phyloP scores from a whole-genome alignment of 2,797 vertebrate genomes.

The Danio aesculapii region DNA sequence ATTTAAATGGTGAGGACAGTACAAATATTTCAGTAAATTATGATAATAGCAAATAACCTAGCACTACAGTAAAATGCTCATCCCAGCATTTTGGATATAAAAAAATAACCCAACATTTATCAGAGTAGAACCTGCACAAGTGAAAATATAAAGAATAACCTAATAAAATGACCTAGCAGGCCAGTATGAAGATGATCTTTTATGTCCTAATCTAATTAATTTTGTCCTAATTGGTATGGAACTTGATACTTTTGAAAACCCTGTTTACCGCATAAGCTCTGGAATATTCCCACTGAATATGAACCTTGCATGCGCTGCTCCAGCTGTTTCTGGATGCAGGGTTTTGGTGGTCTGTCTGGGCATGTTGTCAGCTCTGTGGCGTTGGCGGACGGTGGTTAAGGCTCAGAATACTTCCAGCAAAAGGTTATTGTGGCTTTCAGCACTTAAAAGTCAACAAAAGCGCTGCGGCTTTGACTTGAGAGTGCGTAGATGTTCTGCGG shows the following conservation, averaged over 20 bases:
- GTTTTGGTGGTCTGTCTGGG: conserved; percentile 20
- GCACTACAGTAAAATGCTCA: too few relatives aligned
- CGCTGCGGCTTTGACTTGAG: conserved; percentile 40
- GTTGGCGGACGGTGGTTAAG: conserved; percentile 2
- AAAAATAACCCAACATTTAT: too few relatives aligned
- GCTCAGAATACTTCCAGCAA: conserved; percentile 37
- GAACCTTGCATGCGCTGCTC: conserved; percentile 20
- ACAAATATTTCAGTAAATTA: too few relatives aligned
- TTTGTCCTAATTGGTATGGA: too few relatives aligned
- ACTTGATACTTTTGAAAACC: neutral
- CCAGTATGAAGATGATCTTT: too few relatives aligned
- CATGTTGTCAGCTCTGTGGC: conserved; percentile 24
- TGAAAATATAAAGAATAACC: too few relatives aligned
- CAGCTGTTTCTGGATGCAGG: neutral
- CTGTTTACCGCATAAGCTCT: neutral
- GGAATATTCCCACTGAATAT: neutral
- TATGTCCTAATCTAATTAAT: too few relatives aligned
- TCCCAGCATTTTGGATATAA: too few relatives aligned
- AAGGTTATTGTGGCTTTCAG: conserved; percentile 36
- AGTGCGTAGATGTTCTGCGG: conserved; percentile 44
- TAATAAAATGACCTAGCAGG: too few relatives aligned
- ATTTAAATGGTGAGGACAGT: too few relatives aligned
- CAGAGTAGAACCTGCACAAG: too few relatives aligned
- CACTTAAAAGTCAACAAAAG: conserved; percentile 35
- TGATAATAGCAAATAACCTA: too few relatives aligned